Evolutionary conservation across 23 tunicate genomes (phyloP).

Genomic region (Corella eumyota): DNA sequence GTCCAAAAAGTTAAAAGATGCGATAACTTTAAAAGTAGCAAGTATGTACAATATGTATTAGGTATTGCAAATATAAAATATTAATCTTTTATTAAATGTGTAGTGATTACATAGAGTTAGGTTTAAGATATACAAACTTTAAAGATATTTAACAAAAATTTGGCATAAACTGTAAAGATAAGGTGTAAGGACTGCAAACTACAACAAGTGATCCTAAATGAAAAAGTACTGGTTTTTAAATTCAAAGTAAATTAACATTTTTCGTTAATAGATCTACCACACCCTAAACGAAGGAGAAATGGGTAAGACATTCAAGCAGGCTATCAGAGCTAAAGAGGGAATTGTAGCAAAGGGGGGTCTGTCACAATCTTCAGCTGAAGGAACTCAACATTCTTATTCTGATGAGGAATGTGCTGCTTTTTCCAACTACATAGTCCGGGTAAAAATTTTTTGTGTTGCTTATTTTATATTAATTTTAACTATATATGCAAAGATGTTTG

Average conservation of each 20-base stretch:
- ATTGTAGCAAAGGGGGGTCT: conserved; percentile 37
- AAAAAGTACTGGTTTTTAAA: neutral
- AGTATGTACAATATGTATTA: neutral
- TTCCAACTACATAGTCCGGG: conserved; percentile 71
- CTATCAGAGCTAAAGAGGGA: conserved; percentile 45
- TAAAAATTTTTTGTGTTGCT: conserved; percentile 6
- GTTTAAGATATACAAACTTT: no score
- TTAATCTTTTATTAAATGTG: no score
- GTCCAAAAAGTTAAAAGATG: no score
- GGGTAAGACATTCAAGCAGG: conserved; percentile 42
- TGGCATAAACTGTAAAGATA: no score
- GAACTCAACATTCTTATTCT: conserved; percentile 91
- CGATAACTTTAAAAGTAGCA: neutral
- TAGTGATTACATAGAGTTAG: no score
- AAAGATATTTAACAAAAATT: no score
- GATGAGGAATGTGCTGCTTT: conserved; percentile 90
- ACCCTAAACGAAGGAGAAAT: conserved; percentile 39
- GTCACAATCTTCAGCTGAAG: conserved; percentile 60
- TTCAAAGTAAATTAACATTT: neutral
- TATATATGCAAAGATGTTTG: neutral
- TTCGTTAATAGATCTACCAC: conserved; percentile 61
- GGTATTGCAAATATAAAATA: neutral
- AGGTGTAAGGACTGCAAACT: no score
- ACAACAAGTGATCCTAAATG: neutral
- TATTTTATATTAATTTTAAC: neutral